phyloP scores from a whole-genome alignment of 2,797 vertebrate species.

The Sebastes wilsoni region DNA sequence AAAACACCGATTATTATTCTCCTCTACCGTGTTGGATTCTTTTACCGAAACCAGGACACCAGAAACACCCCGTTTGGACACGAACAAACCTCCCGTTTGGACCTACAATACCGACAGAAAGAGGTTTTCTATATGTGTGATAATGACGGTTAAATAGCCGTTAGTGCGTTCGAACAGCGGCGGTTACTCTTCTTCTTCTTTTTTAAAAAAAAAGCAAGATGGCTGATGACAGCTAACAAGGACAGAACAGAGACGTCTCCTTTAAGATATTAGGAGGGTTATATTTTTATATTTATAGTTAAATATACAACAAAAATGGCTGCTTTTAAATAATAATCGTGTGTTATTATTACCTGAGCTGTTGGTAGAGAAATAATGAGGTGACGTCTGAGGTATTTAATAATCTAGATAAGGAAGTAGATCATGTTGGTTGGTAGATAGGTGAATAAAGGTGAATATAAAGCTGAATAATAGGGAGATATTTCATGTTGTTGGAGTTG shows the following conservation, averaged over 20 bases:
- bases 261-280: constrained; percentile 74
- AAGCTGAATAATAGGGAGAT: constrained; percentile 20
- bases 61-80: constrained; percentile 11
- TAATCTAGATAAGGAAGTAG: constrained; percentile 74
- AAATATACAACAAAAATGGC: constrained; percentile 45
- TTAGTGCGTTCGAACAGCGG: constrained; percentile 57
- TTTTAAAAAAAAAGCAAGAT: constrained; percentile 81
- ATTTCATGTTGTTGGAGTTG: constrained; percentile 38
- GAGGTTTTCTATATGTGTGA: neutral
- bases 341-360: too few relatives aligned
- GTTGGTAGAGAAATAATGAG: neutral
- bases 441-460: neutral
- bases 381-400: constrained; percentile 77
- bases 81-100: constrained; percentile 32
- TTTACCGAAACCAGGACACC: constrained; percentile 51
- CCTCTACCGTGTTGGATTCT: constrained; percentile 71
- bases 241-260: constrained; percentile 80
- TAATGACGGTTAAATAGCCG: constrained; percentile 27
- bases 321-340: constrained; percentile 32
- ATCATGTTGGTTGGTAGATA: constrained; percentile 46
- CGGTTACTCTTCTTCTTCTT: constrained; percentile 35
- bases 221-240: constrained; percentile 88
- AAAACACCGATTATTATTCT: constrained; percentile 73
- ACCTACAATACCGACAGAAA: constrained; percentile 57
- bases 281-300: constrained; percentile 66